Base-by-base conservation (phyloP, 1,140 invertebrate genomes). In the Papilio polyxenes region DNA sequence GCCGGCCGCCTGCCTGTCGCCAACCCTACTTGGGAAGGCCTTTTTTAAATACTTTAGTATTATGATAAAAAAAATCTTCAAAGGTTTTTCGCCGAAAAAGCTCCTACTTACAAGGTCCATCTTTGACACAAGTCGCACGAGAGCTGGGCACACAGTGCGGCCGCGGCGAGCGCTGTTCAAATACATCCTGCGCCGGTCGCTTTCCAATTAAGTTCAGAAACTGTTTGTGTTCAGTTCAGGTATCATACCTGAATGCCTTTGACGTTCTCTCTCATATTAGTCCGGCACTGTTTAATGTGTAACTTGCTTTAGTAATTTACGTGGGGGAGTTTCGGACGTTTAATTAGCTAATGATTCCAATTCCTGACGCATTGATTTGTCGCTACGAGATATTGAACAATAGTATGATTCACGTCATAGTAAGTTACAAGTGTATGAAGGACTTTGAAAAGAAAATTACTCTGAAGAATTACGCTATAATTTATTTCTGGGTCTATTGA, bases 141-240 rank as follows among this genome's bases (percentile, higher is more conserved):
- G 88, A 85, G 85, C 87, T 83, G 84, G 72, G 82, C 83, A 85
- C 82, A 89, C 85, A 86, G 87, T 84, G 85, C 85, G 87, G 86
- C 80, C 85, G 85, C 81, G 83, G 83, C 81, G 83, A 85, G 85
- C 75, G 84, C 84, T 89, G 81, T 85, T 84, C 83, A 91, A 91
- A 90, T 90, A 91, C 83, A 83, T 80, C 83, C 83, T 79, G 76
- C 85, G 82, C 83, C 84, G 85, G 83, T 82, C 87, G 88, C 89
- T 89, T 89, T 90, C 84, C 88, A 90, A 89, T 89, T 89, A 89
- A 88, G 86, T 88, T 83, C 81, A 77, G 84, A 82, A 85, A 85
- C 83, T 88, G 87, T 88, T 89, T 88, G 88, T 84, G 84, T 87
- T 86, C 82, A 81, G 82, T 84, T 82, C 85, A 86, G 86, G 84